A percentile compares a stretch with the other conserved stretches of the same genome.
These are phyloP conservation scores for Spinus olivaceus DNA, from an alignment of 2,797 vertebrate genomes.

Conservation along the genomic window DNA sequence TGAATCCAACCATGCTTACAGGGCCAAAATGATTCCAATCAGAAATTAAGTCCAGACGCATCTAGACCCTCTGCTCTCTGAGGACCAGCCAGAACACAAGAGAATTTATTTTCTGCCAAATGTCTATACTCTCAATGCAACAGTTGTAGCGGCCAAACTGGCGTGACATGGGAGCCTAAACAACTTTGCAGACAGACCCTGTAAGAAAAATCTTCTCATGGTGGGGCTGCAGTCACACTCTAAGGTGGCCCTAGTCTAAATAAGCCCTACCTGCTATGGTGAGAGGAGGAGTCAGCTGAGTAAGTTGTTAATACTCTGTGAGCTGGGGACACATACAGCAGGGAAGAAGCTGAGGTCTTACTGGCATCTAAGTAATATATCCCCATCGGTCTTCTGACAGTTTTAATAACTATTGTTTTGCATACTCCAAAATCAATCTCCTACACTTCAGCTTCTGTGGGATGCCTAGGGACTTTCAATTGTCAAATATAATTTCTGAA, in stretches of 20 bases:
- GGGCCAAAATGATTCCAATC: not conserved
- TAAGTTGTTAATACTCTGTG: not conserved
- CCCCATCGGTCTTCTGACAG: not conserved
- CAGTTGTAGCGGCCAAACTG: not conserved
- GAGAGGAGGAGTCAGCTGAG: not conserved
- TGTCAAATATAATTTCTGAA: slow-evolving; percentile 21
- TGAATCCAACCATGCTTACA: not conserved
- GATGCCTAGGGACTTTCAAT: not conserved
- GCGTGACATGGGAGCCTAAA: not conserved
- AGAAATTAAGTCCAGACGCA: not conserved
- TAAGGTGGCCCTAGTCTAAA: not conserved
- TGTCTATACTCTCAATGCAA: not conserved
- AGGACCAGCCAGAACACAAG: not conserved
- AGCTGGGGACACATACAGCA: accelerated
- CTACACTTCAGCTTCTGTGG: not conserved
- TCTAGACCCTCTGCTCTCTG: not conserved
- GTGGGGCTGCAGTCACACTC: not conserved
- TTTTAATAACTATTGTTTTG: not conserved
- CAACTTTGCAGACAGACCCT: not conserved
- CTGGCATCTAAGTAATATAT: not conserved
- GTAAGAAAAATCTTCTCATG: not conserved
- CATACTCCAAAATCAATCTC: not conserved
- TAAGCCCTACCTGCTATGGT: accelerated
- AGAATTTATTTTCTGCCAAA: not conserved
- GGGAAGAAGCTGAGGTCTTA: not conserved